Percentiles rank a stretch among this genome's conserved stretches.
Conservation (phyloP, 2,113 vertebrate genomes). For the Gymnarchus niloticus region DNA sequence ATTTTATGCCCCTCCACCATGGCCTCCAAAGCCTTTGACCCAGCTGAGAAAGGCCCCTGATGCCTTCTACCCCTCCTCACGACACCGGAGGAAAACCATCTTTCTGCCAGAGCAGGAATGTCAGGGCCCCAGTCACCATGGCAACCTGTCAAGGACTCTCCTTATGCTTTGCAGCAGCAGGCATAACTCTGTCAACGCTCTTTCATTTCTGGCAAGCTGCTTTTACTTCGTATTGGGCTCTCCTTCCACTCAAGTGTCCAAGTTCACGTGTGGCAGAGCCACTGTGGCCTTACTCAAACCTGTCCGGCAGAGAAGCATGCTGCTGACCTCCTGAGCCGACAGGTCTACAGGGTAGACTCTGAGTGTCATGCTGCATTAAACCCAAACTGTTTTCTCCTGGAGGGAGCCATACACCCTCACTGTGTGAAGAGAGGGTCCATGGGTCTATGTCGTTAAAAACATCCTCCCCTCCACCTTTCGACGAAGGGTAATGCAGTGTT, state of each 20-base stretch:
- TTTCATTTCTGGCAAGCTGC: neutral
- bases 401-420: neutral
- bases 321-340: neutral
- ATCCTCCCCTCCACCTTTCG: neutral
- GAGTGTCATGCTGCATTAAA: neutral
- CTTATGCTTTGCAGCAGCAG: neutral
- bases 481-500: neutral
- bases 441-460: neutral
- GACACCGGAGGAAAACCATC: neutral
- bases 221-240: neutral
- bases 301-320: neutral
- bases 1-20: neutral
- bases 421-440: neutral
- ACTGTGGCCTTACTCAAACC: neutral
- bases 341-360: neutral
- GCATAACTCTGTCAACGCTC: neutral
- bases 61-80: neutral
- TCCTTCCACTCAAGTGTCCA: neutral
- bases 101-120: constrained; percentile 10
- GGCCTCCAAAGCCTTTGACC: too few relatives aligned
- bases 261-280: neutral
- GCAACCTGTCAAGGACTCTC: neutral
- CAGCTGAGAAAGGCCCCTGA: neutral
- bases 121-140: constrained; percentile 13
- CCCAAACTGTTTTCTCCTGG: neutral